Percentiles rank a stretch among this genome's conserved stretches.
These are phyloP conservation scores for Acrobeloides nanus DNA, from an alignment of 2,888 invertebrate species.

Conservation along the genomic window DNA sequence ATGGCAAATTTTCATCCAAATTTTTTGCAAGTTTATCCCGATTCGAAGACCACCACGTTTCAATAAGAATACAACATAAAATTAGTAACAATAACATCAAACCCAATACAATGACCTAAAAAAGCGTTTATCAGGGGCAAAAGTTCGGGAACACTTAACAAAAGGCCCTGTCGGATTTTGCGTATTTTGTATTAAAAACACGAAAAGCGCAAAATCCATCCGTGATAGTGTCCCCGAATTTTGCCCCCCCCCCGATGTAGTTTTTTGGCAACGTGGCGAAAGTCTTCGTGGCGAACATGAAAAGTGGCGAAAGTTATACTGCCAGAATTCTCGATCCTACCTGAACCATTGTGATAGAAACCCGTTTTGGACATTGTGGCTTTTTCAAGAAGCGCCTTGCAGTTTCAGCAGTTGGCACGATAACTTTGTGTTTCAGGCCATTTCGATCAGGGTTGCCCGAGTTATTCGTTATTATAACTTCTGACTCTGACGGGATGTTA, in stretches of 20 bases:
- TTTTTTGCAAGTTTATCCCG: constrained; percentile 1
- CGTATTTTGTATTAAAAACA: too few species aligned
- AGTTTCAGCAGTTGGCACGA: constrained; percentile 10
- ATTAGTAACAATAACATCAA: constrained; percentile 12
- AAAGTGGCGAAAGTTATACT: too few species aligned
- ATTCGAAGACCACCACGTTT: constrained; percentile 19
- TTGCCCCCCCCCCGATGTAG: too few species aligned
- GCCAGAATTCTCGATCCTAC: too few species aligned
- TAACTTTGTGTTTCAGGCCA: constrained; percentile 15
- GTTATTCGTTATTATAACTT: constrained; percentile 18
- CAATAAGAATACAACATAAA: constrained; percentile 13
- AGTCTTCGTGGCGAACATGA: too few species aligned
- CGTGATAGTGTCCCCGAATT: too few species aligned
- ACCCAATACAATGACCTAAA: constrained; percentile 12
- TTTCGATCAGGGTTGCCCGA: constrained; percentile 10
- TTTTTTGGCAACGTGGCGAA: too few species aligned
- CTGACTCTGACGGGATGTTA: constrained; percentile 21
- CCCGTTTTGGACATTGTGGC: constrained; percentile 5
- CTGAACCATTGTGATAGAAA: too few species aligned
- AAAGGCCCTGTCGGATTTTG: too few species aligned
- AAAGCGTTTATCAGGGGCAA: constrained; percentile 11
- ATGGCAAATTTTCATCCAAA: neutral
- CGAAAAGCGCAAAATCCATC: too few species aligned
- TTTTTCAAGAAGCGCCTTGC: constrained; percentile 12
- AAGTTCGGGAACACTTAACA: too few species aligned